These are phyloP conservation scores for Mamestra configurata DNA, from an alignment of 1,140 invertebrate species.

Conservation along the genomic window DNA sequence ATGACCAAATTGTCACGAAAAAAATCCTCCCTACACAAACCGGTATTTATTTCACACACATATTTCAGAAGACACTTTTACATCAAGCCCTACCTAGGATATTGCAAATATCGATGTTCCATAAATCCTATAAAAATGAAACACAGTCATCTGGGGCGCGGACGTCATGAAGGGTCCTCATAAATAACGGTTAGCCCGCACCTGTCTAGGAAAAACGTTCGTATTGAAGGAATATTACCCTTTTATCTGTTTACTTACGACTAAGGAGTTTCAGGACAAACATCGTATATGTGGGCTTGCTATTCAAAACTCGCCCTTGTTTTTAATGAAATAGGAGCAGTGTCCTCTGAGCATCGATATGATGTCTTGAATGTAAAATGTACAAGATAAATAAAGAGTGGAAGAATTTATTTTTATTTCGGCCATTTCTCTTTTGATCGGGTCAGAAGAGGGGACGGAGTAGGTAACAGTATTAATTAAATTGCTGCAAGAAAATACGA, in stretches of 20 bases:
- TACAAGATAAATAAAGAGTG: no score
- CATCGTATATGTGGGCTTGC: constrained; percentile 2
- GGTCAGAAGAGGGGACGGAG: no score
- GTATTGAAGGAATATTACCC: constrained; percentile 63
- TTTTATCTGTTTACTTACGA: constrained; percentile 60
- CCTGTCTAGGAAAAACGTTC: constrained; percentile 67
- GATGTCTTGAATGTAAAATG: background rate
- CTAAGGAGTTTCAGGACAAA: constrained; percentile 38
- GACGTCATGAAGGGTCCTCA: constrained; percentile 65
- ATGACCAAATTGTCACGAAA: background rate
- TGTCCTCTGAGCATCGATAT: constrained; percentile 5
- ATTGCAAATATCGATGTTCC: constrained; percentile 50
- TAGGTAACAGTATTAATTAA: no score
- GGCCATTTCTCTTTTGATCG: no score
- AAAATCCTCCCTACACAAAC: background rate
- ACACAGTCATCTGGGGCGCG: constrained; percentile 62
- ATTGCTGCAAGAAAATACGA: no score
- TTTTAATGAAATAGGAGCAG: background rate
- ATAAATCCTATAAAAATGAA: constrained; percentile 72
- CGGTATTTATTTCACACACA: background rate
- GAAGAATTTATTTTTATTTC: no score
- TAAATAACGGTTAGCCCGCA: constrained; percentile 73
- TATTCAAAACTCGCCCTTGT: constrained; percentile 17
- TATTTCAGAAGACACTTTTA: constrained; percentile 30
- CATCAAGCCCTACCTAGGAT: constrained; percentile 27